phyloP scores from a whole-genome alignment of 2,888 invertebrate genomes.

The Hydrotaea cyrtoneurina region DNA sequence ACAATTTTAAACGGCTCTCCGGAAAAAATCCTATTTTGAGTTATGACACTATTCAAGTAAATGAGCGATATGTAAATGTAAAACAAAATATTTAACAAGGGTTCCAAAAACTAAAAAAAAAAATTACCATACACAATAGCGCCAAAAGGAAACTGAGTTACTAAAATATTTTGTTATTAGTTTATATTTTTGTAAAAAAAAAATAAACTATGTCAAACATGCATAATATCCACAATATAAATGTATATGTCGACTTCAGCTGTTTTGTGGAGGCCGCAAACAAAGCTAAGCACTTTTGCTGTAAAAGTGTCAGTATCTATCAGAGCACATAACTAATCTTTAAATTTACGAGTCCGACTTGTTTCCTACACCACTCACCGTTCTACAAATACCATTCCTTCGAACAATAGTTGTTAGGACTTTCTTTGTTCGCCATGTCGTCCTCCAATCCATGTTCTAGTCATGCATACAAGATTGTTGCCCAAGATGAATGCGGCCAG shows the following conservation, averaged over 20 bases:
- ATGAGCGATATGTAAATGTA: too few species aligned
- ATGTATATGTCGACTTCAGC: too few species aligned
- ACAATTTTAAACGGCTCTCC: too few species aligned
- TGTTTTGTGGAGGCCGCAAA: neutral
- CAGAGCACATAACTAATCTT: conserved; percentile 58
- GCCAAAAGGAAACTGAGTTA: conserved; percentile 6
- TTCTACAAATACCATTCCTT: neutral
- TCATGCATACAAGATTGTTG: neutral
- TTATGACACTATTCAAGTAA: too few species aligned
- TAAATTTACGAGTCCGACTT: conserved; percentile 59
- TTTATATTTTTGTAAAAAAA: conserved; percentile 17
- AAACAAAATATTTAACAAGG: too few species aligned
- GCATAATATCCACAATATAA: neutral
- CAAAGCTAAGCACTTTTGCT: conserved; percentile 43
- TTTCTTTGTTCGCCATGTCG: neutral
- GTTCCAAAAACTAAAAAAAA: neutral
- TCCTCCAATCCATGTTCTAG: neutral
- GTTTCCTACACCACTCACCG: neutral
- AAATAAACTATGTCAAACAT: conserved; percentile 55
- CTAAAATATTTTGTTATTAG: conserved; percentile 43
- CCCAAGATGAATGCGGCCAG: neutral
- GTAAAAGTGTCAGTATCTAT: conserved; percentile 60
- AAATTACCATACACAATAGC: neutral
- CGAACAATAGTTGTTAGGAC: neutral
- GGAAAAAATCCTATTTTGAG: too few species aligned